Evolutionary conservation across 2,113 vertebrate species (phyloP).

Genomic region (Tringa solitaria): DNA sequence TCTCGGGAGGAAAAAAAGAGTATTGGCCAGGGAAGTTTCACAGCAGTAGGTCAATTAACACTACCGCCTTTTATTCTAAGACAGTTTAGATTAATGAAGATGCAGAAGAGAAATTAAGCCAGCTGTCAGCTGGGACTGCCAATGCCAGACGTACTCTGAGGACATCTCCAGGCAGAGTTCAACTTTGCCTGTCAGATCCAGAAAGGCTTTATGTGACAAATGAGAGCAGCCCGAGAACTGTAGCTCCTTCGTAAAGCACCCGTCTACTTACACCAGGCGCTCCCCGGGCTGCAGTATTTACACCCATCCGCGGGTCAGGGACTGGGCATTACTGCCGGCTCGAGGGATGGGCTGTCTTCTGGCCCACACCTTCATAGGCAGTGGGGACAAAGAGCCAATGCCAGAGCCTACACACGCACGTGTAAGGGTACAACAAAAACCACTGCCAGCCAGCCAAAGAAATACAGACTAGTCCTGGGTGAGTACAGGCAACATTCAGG

Average conservation of each 20-base stretch:
- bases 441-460: too few species aligned
- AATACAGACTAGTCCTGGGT: accelerated
- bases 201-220: background rate
- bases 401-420: too few species aligned
- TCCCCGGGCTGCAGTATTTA: background rate
- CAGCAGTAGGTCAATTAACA: background rate
- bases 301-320: too few species aligned
- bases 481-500: background rate
- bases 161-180: background rate
- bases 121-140: background rate
- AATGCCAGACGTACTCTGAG: accelerated
- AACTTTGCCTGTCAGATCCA: background rate
- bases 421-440: background rate
- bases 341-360: background rate
- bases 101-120: background rate
- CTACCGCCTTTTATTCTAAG: background rate
- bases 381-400: background rate
- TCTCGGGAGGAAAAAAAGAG: background rate
- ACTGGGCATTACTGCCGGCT: too few species aligned
- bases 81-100: background rate
- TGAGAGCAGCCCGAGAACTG: background rate
- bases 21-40: background rate
- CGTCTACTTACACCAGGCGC: background rate
- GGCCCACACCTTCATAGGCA: background rate
- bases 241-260: background rate